Evolutionary conservation across 2,888 invertebrate genomes (phyloP).

Genomic region (Eustalomyia histrio): DNA sequence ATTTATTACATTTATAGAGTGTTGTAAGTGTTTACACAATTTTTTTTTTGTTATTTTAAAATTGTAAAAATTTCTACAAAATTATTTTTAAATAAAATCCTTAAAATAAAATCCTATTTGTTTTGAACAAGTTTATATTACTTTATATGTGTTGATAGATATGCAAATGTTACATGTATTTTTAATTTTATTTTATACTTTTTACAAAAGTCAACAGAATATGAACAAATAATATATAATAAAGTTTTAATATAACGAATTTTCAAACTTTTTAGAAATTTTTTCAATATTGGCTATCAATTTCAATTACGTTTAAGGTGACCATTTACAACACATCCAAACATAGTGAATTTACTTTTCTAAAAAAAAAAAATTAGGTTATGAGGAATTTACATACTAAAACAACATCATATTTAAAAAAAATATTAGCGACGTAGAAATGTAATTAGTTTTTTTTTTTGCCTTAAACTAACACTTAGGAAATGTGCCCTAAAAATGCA

Average conservation of each 20-base stretch:
- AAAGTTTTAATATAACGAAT: neutral
- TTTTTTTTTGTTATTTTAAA: neutral
- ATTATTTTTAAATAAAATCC: slow-evolving; percentile 34
- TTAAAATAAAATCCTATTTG: slow-evolving; percentile 16
- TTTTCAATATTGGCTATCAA: neutral
- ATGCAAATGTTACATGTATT: slow-evolving; percentile 36
- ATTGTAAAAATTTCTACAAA: neutral
- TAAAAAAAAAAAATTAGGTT: no score
- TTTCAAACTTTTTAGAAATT: neutral
- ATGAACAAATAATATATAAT: neutral
- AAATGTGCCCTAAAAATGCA: no score
- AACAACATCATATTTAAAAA: no score
- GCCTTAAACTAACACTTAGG: no score
- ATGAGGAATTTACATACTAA: no score
- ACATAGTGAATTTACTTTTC: no score
- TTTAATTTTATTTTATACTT: slow-evolving; percentile 26
- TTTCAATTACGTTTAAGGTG: neutral
- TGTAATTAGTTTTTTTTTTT: no score
- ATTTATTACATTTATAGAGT: slow-evolving; percentile 34
- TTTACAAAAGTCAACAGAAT: slow-evolving; percentile 36
- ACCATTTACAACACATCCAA: no score
- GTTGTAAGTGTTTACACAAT: slow-evolving; percentile 37
- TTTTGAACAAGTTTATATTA: slow-evolving; percentile 26
- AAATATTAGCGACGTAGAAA: no score
- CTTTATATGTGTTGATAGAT: slow-evolving; percentile 8